A percentile compares a stretch with the other conserved stretches of the same genome.
Conservation (phyloP, 2,888 invertebrate genomes). For the Sabellastarte sp. region DNA sequence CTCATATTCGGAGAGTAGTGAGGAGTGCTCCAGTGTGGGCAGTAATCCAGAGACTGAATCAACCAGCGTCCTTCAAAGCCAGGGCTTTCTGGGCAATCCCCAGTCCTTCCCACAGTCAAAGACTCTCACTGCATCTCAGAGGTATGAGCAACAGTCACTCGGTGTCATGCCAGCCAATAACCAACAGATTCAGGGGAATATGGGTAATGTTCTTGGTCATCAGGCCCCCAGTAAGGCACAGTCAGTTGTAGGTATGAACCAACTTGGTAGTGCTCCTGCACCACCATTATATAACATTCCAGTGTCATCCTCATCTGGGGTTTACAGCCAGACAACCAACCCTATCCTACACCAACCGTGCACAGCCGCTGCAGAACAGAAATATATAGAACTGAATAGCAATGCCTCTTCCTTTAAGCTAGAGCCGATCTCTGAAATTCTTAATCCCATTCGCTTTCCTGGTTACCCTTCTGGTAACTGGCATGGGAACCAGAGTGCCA, state of each 20-base stretch:
- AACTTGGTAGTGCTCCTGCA: not conserved
- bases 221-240: too few species aligned
- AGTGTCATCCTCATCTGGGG: not conserved
- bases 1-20: constrained; percentile 57
- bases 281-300: not conserved
- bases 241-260: not conserved
- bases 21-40: constrained; percentile 54
- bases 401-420: constrained; percentile 65
- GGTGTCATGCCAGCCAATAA: not conserved
- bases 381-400: constrained; percentile 70
- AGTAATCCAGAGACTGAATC: not conserved
- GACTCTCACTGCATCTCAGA: not conserved
- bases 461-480: not conserved
- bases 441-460: constrained; percentile 46
- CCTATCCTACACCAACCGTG: not conserved
- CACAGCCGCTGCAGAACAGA: constrained; percentile 26
- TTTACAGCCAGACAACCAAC: not conserved
- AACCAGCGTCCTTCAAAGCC: not conserved
- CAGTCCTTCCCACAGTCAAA: not conserved
- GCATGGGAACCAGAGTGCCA: not conserved
- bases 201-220: too few species aligned
- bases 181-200: not conserved
- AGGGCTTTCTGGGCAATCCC: constrained; percentile 2
- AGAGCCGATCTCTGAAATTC: constrained; percentile 70
- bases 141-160: not conserved